phyloP scores from a whole-genome alignment of 2,888 invertebrate species.

The Cyaniris semiargus region DNA sequence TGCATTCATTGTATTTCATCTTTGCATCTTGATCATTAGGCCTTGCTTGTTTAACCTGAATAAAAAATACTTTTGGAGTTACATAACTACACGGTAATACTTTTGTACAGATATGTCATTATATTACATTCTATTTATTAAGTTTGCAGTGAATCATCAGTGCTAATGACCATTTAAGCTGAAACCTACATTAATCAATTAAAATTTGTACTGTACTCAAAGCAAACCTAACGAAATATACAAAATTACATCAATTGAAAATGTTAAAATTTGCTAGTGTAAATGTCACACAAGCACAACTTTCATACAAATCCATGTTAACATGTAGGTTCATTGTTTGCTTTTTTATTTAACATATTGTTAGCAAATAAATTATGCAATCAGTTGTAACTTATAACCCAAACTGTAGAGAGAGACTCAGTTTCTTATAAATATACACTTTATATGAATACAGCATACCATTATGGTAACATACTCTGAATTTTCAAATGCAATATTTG shows the following conservation, averaged over 20 bases:
- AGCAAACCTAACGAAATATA: too few species aligned
- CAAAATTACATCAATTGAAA: not conserved
- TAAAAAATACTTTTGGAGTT: not conserved
- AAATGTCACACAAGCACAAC: not conserved
- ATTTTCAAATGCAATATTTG: not conserved
- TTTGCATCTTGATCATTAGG: constrained; percentile 97
- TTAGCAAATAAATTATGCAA: constrained; percentile 2
- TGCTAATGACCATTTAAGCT: too few species aligned
- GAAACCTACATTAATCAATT: too few species aligned
- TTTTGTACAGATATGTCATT: not conserved
- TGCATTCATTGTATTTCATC: constrained; percentile 94
- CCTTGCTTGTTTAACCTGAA: constrained; percentile 92
- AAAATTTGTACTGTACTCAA: too few species aligned
- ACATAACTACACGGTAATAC: too few species aligned
- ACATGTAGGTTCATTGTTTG: not conserved
- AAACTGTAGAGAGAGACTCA: not conserved
- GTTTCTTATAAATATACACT: not conserved
- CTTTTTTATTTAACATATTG: not conserved
- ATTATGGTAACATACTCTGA: not conserved
- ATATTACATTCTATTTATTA: not conserved
- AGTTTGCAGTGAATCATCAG: too few species aligned
- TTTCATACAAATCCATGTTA: not conserved
- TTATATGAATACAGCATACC: not conserved
- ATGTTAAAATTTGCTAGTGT: not conserved
- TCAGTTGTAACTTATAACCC: not conserved